Conservation (phyloP, 2,797 vertebrate species). For the Malacoraja senta region DNA sequence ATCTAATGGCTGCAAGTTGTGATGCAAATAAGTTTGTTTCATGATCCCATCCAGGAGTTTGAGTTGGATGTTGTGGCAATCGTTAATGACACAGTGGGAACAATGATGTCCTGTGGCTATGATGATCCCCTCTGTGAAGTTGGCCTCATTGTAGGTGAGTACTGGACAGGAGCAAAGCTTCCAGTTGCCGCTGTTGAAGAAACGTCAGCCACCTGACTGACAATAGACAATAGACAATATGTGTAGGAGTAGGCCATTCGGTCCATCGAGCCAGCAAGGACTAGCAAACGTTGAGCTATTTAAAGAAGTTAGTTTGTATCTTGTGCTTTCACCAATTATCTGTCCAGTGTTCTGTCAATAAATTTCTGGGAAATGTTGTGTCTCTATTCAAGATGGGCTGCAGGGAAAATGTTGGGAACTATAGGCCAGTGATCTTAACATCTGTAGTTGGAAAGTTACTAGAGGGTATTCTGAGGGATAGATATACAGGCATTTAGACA, state of each 20-base stretch:
- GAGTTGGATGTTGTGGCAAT: constrained; percentile 86
- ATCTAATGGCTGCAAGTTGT: neutral
- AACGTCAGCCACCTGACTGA: too few relatives aligned
- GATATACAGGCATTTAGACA: too few relatives aligned
- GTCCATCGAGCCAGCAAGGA: neutral
- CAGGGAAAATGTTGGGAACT: too few relatives aligned
- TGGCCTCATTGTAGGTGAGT: constrained; percentile 87
- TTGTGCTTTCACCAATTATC: neutral
- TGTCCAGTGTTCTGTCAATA: neutral
- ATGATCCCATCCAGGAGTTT: constrained; percentile 68
- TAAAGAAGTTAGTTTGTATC: neutral
- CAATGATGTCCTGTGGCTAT: constrained; percentile 95
- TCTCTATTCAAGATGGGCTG: too few relatives aligned
- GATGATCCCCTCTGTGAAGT: constrained; percentile 87
- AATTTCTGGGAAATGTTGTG: neutral
- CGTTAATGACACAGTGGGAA: constrained; percentile 93
- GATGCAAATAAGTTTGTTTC: neutral
- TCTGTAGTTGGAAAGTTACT: too few relatives aligned
- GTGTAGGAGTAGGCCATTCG: too few relatives aligned
- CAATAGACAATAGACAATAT: too few relatives aligned
- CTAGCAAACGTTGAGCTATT: neutral
- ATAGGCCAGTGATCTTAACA: too few relatives aligned
- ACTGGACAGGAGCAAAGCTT: neutral
- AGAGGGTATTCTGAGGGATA: too few relatives aligned
- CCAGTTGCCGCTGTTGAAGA: neutral